Evolutionary conservation across 1,140 invertebrate species (phyloP), one percentile per base, ranked within the genome.

Genomic region (Oppia nitens): DNA sequence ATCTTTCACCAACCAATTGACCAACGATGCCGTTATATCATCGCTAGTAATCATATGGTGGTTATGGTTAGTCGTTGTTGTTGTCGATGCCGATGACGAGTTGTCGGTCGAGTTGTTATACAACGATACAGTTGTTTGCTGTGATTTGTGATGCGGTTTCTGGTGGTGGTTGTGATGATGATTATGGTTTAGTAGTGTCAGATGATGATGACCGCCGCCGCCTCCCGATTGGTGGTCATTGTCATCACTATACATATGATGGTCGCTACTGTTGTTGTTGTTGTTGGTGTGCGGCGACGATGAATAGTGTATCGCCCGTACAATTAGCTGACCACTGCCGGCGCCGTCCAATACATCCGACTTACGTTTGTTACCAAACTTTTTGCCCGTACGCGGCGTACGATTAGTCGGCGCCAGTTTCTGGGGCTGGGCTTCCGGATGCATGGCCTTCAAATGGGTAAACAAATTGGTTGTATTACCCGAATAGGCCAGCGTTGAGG

Each of bases 401-500:
- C 28, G n/a, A 53, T 53, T 53, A n/a, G 57, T 59, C 2, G 57
- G 57, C 4, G 50, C 50, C 29, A 59, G 11, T 53, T 59, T 59
- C 20, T 29, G n/a, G 3, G 57, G 53, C 20, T 62, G 58, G 14
- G 49, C 50, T 32, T 63, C 62, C 21, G 58, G 60, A 55, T 63
- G 62, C 54, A 63, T 62, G 1, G 62, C 53, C 49, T 24, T 60
- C 61, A 45, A 70, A 73, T 62, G 63, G 63, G 60, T 58, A 47
- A 58, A 63, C 4, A 63, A 50, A 54, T 63, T 63, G 2, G 62
- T 62, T 17, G 62, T 63, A 29, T 63, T 63, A 23, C 62, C 62
- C 3, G 62, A 63, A 57, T 63, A 63, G 20, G 55, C 27, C 20
- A 63, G 51, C 40, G 60, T 55, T 23, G 59, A 53, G 9, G 60